phyloP scores from a whole-genome alignment of 2,113 vertebrate genomes.

The Pteruthius melanotis region DNA sequence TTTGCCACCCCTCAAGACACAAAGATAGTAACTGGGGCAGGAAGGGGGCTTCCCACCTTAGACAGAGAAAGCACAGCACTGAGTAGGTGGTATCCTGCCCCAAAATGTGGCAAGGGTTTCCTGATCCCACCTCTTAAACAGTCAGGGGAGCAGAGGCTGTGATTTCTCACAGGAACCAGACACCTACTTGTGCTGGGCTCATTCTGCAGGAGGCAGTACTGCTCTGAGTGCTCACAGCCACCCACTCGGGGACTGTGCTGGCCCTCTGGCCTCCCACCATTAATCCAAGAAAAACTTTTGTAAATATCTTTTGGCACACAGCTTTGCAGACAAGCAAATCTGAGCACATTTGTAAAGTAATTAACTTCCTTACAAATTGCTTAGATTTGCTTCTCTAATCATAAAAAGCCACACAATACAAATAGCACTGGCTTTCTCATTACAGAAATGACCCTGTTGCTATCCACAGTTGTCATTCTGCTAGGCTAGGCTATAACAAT shows the following conservation, averaged over 20 bases:
- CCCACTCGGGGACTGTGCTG: fast-evolving
- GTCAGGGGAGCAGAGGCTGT: background rate
- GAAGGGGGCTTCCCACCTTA: background rate
- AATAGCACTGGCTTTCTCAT: constrained; percentile 21
- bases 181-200: background rate
- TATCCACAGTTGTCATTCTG: constrained; percentile 15
- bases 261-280: background rate
- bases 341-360: constrained; percentile 22
- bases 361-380: constrained; percentile 44
- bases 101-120: background rate
- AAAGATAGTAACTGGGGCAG: background rate
- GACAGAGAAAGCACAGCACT: background rate
- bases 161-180: background rate
- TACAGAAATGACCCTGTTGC: constrained; percentile 35
- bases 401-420: constrained; percentile 5
- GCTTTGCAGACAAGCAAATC: constrained; percentile 13
- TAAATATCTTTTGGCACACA: background rate
- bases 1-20: background rate
- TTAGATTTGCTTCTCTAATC: constrained; percentile 34
- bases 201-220: fast-evolving
- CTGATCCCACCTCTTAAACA: background rate
- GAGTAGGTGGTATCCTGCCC: background rate
- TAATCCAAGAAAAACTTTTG: background rate
- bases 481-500: background rate
- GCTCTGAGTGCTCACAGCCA: fast-evolving